Conservation (phyloP, 2,797 vertebrate species). For the Acrossocheilus wenchowensis region DNA sequence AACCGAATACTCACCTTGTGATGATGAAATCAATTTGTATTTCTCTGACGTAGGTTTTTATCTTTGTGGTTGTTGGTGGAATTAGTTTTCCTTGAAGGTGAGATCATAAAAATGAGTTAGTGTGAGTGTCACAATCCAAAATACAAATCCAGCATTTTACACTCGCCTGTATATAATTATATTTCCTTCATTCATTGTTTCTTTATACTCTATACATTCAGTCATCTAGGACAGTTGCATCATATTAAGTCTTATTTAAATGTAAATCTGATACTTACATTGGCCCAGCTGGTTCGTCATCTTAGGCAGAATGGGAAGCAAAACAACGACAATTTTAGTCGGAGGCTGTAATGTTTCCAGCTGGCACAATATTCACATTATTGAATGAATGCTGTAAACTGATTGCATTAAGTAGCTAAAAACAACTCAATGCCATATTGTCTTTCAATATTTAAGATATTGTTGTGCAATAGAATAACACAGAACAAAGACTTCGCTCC, state of each 20-base stretch:
- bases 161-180: not conserved
- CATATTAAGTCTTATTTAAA: constrained; percentile 21
- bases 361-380: constrained; percentile 22
- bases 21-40: constrained; percentile 89
- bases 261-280: constrained; percentile 83
- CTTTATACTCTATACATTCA: not conserved
- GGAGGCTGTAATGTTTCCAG: constrained; percentile 51
- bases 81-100: constrained; percentile 91
- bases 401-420: constrained; percentile 6
- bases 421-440: not conserved
- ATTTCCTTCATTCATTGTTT: not conserved
- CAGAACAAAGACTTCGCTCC: not conserved
- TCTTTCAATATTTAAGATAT: constrained; percentile 17
- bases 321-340: constrained; percentile 60
- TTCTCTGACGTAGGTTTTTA: constrained; percentile 99
- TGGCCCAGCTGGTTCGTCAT: constrained; percentile 95
- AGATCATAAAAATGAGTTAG: constrained; percentile 33
- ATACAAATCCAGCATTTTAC: not conserved
- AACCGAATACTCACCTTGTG: constrained; percentile 73
- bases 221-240: constrained; percentile 30
- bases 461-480: constrained; percentile 9
- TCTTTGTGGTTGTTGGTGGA: constrained; percentile 99
- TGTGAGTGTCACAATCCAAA: not conserved
- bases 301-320: constrained; percentile 78
- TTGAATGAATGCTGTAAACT: constrained; percentile 2